These are phyloP conservation scores for Procambarus virginalis DNA, from an alignment of 1,140 invertebrate genomes.

Conservation along the genomic window DNA sequence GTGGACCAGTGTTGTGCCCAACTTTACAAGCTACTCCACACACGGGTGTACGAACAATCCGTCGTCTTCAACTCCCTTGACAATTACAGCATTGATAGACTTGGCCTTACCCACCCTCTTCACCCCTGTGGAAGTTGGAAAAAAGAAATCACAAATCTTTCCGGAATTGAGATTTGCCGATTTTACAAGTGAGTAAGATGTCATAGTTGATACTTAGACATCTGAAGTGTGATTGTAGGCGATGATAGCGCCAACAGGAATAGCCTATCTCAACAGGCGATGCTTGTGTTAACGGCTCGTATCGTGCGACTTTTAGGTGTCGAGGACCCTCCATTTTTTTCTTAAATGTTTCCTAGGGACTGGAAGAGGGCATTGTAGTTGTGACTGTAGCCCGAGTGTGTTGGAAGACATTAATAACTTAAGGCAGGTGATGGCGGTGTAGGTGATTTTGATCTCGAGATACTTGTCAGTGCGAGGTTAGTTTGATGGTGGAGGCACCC, in stretches of 20 bases:
- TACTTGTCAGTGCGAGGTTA: neutral
- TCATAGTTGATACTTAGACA: neutral
- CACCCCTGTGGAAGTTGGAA: neutral
- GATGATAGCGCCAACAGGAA: neutral
- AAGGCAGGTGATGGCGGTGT: neutral
- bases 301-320: neutral
- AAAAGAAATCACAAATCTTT: neutral
- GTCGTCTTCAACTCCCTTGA: neutral
- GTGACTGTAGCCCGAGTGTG: neutral
- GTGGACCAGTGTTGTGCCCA: neutral
- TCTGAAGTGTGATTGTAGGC: neutral
- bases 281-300: neutral
- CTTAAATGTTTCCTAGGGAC: neutral
- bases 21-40: neutral
- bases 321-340: neutral
- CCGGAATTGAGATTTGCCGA: conserved; percentile 8
- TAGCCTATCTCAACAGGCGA: neutral
- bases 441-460: neutral
- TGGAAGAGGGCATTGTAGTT: conserved; percentile 1
- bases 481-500: neutral
- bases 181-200: conserved; percentile 18
- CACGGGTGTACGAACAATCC: neutral
- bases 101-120: neutral
- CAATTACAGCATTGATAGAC: conserved; percentile 1
- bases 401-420: conserved; percentile 5